phyloP scores from a whole-genome alignment of 2,113 vertebrate species.

The Ivindomyrus marchei region DNA sequence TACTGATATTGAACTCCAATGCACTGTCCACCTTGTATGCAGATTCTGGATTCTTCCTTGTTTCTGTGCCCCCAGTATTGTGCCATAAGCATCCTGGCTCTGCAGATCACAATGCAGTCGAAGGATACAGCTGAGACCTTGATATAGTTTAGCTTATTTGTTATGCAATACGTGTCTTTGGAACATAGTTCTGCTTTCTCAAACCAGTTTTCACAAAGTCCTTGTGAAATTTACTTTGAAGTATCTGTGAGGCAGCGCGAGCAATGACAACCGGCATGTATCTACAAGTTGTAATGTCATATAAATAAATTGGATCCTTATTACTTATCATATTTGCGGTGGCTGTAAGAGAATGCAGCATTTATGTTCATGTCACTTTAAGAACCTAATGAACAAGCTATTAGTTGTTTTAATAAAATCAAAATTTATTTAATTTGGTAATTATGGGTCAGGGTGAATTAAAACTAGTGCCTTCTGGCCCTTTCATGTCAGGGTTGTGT shows the following conservation, averaged over 20 bases:
- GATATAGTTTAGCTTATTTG: neutral
- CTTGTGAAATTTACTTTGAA: neutral
- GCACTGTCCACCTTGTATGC: neutral
- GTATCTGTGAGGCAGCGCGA: neutral
- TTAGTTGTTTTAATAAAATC: neutral
- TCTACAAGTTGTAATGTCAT: neutral
- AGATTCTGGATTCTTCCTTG: neutral
- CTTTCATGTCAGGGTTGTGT: neutral
- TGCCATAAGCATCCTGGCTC: neutral
- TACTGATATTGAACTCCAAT: neutral
- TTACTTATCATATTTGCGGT: neutral
- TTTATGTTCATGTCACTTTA: neutral
- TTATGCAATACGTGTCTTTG: neutral
- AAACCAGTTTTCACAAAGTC: neutral
- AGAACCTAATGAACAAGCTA: neutral
- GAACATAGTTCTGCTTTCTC: neutral
- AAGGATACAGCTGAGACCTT: neutral
- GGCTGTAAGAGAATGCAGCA: neutral
- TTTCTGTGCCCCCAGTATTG: neutral
- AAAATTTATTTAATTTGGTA: slow-evolving; percentile 10
- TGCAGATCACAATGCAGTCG: neutral
- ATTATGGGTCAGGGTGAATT: neutral
- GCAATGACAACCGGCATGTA: neutral
- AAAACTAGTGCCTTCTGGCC: neutral
- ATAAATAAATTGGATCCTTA: neutral